A percentile compares a stretch with the other conserved stretches of the same genome.
Evolutionary conservation across 1,140 invertebrate genomes (phyloP).

Genomic region (Centruroides sculpturatus): DNA sequence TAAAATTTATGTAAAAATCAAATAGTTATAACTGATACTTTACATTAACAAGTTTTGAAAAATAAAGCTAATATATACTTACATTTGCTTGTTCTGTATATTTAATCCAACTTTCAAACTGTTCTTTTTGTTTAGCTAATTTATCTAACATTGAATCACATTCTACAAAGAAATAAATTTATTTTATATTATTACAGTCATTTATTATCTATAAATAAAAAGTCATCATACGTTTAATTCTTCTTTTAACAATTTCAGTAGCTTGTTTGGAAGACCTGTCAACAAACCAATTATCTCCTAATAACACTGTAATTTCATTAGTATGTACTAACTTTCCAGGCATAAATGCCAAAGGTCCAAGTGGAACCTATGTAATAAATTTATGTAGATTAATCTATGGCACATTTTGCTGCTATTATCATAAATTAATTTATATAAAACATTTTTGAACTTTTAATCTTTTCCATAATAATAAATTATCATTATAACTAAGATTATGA

Average conservation of each 20-base stretch:
- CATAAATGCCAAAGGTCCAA: constrained; percentile 48
- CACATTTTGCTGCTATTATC: background rate
- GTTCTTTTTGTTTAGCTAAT: constrained; percentile 32
- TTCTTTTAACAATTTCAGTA: constrained; percentile 41
- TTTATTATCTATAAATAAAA: background rate
- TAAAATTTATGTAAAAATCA: too few relatives aligned
- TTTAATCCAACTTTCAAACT: constrained; percentile 30
- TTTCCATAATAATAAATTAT: too few relatives aligned
- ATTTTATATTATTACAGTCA: background rate
- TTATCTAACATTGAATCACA: constrained; percentile 34
- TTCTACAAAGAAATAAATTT: constrained; percentile 21
- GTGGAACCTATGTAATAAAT: constrained; percentile 35
- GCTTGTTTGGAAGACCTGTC: constrained; percentile 50
- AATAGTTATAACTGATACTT: too few relatives aligned
- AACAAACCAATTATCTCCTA: constrained; percentile 55
- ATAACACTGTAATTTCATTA: constrained; percentile 49
- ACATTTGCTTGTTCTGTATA: constrained; percentile 23
- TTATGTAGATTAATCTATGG: background rate
- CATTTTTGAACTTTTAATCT: too few relatives aligned
- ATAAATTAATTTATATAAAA: too few relatives aligned
- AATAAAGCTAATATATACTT: background rate
- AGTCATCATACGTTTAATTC: constrained; percentile 37
- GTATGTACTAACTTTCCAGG: constrained; percentile 51
- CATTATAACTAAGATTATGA: too few relatives aligned
- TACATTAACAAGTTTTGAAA: too few relatives aligned